Base-by-base conservation (phyloP, 1,140 invertebrate genomes). In the Patella vulgata region DNA sequence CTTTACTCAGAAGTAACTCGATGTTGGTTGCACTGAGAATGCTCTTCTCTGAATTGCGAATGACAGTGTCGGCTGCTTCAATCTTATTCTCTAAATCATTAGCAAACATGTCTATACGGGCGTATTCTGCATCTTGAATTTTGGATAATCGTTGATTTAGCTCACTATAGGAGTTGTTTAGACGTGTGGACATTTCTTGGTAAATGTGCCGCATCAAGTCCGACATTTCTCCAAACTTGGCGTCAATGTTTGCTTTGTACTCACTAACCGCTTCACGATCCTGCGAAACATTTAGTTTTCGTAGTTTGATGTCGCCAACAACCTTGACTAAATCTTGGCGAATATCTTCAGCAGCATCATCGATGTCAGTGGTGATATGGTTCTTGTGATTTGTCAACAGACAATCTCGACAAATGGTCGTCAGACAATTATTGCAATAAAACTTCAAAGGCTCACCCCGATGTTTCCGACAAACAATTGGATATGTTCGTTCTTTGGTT, bases 321-420 rank as follows among this genome's bases (percentile, higher is more conserved):
- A 56, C 52, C 21, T 48, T 30, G 21, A 21, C 23, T 39, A 63
- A 11, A 43, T 55, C 31, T n/a, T 39, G n/a, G 27, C 39, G 46
- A 27, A 52, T 52, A n/a, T 30, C 25, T 14, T 50, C 17, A 14
- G 53, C 31, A 21, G 27, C 60, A 17, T 63, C 60, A 1, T 23
- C 14, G 31, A 63, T 46, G 52, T 63, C 60, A 8, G 31, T 30
- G 25, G 53, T 48, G 36, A 25, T 3, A 52, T 63, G 60, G 30
- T 56, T 30, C 30, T 63, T 63, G 44, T 63, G 60, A 23, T 33
- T 19, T 11, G 60, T 63, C 53, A 63, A 52, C 19, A 63, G 48
- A 19, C 60, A 63, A 36, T 63, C 60, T n/a, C 60, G n/a, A 44
- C 60, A 63, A 17, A 63, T 52, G 4, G 60, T 39, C 23, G 6